phyloP scores from a whole-genome alignment of 2,797 vertebrate genomes.

The Paedocypris micromegethes region DNA sequence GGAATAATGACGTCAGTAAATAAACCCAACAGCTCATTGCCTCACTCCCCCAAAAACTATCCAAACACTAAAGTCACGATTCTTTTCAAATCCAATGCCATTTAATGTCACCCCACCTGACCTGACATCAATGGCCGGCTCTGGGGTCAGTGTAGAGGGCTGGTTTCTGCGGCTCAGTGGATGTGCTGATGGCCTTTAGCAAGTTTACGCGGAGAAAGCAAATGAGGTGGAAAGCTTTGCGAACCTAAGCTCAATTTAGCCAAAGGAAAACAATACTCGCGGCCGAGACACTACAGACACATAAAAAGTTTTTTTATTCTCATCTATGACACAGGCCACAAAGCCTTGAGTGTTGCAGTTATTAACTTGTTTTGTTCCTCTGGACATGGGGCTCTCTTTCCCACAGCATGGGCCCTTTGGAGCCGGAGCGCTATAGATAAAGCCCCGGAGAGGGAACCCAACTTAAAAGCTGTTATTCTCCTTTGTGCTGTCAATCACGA shows the following conservation, averaged over 20 bases:
- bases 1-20: too few relatives aligned
- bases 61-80: conserved; percentile 7
- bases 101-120: conserved; percentile 30
- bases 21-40: too few relatives aligned
- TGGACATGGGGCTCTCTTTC: conserved; percentile 71
- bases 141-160: conserved; percentile 39
- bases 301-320: conserved; percentile 59
- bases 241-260: conserved; percentile 60
- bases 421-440: conserved; percentile 57
- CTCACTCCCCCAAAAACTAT: not conserved
- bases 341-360: conserved; percentile 64
- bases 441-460: conserved; percentile 58
- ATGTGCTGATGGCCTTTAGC: conserved; percentile 46
- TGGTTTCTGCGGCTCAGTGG: conserved; percentile 26
- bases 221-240: conserved; percentile 64
- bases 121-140: conserved; percentile 40
- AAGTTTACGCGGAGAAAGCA: conserved; percentile 51
- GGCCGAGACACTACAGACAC: conserved; percentile 49
- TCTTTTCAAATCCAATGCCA: conserved; percentile 28
- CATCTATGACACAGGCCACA: conserved; percentile 66
- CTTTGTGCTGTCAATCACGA: conserved; percentile 64
- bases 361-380: conserved; percentile 72
- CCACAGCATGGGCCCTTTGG: conserved; percentile 65
- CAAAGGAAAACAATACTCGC: conserved; percentile 55
- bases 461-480: conserved; percentile 68